These are phyloP conservation scores for Petrolisthes manimaculis DNA, from an alignment of 2,888 invertebrate genomes.

Conservation along the genomic window DNA sequence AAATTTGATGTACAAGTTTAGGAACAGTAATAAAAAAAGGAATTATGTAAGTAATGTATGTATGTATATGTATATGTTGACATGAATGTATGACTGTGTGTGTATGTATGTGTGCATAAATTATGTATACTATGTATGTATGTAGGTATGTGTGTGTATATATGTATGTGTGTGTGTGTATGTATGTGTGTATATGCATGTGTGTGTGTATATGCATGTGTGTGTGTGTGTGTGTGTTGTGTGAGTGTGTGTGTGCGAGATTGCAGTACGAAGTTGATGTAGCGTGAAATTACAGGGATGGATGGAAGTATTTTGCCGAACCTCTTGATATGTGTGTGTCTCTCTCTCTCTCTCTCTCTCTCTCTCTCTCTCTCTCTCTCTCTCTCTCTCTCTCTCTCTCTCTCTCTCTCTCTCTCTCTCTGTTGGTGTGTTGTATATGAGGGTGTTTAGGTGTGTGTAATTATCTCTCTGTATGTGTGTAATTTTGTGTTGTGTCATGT, in stretches of 20 bases:
- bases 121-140: neutral
- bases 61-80: neutral
- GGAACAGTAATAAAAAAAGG: neutral
- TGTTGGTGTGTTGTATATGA: neutral
- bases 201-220: neutral
- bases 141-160: neutral
- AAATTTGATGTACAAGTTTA: neutral
- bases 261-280: neutral
- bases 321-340: neutral
- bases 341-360: conserved; percentile 26
- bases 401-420: neutral
- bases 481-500: too few relatives aligned
- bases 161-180: conserved; percentile 6
- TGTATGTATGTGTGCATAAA: neutral
- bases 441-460: too few relatives aligned
- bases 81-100: neutral
- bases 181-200: conserved; percentile 8
- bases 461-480: too few relatives aligned
- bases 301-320: too few relatives aligned
- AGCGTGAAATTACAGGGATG: too few relatives aligned
- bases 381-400: neutral
- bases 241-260: neutral
- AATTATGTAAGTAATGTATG: neutral
- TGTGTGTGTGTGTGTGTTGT: neutral
- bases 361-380: neutral